Evolutionary conservation across 2,113 vertebrate genomes (phyloP).

Genomic region (Corythaixoides concolor): DNA sequence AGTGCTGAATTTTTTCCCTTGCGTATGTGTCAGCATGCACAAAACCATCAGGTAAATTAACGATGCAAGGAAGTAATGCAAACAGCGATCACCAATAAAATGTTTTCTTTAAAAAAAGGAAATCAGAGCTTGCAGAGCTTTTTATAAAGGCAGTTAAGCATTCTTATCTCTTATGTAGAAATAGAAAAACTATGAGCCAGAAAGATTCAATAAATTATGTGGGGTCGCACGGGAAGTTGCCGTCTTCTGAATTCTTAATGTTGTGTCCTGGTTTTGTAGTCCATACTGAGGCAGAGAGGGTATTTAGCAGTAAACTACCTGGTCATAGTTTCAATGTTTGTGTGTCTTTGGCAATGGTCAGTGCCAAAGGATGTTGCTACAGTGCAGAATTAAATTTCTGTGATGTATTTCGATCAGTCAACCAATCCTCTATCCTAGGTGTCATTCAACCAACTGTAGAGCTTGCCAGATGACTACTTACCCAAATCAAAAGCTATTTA

Average conservation of each 20-base stretch:
- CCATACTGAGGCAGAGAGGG: background rate
- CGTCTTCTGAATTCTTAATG: background rate
- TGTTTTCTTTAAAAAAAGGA: background rate
- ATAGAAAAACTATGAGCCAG: background rate
- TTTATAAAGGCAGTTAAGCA: background rate
- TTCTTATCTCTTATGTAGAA: background rate
- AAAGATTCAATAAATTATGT: background rate
- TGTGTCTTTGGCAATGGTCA: background rate
- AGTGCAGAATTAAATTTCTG: background rate
- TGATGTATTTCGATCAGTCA: background rate
- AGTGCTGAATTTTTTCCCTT: background rate
- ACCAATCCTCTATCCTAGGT: background rate
- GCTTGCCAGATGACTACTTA: slow-evolving; percentile 9
- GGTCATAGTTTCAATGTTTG: background rate
- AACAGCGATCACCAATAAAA: background rate
- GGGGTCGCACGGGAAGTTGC: background rate
- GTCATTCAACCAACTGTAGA: background rate
- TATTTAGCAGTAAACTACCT: background rate
- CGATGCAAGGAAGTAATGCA: background rate
- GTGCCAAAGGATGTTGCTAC: background rate
- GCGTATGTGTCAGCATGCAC: background rate
- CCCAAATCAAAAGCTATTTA: background rate
- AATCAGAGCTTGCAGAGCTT: background rate
- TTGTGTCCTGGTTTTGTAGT: background rate
- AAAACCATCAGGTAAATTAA: background rate